These are phyloP conservation scores for Stegodyphus dumicola DNA, from an alignment of 1,140 invertebrate species.

Conservation along the genomic window DNA sequence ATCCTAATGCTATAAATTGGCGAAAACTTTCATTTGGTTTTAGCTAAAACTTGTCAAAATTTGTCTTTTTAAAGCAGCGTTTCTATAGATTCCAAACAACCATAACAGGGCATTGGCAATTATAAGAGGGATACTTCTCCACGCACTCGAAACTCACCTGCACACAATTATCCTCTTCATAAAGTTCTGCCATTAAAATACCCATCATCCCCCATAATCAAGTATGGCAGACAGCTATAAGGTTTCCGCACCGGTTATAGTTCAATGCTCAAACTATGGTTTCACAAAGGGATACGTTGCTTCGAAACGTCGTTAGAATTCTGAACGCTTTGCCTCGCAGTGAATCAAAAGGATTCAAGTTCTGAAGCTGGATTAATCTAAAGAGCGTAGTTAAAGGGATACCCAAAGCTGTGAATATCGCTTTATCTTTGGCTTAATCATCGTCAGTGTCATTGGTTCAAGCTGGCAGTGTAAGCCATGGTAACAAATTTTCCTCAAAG, in stretches of 20 bases:
- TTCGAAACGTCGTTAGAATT: constrained; percentile 4
- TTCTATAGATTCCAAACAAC: too few species aligned
- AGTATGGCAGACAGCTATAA: background rate
- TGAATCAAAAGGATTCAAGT: constrained; percentile 35
- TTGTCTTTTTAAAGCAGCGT: too few species aligned
- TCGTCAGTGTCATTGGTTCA: constrained; percentile 21
- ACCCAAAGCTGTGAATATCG: constrained; percentile 12
- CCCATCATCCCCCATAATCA: background rate
- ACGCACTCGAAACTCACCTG: too few species aligned
- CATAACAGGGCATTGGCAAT: too few species aligned
- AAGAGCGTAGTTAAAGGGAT: constrained; percentile 42
- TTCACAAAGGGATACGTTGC: constrained; percentile 6
- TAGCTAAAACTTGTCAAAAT: too few species aligned
- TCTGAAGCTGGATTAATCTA: constrained; percentile 25
- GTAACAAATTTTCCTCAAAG: constrained; percentile 15
- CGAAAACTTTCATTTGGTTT: too few species aligned
- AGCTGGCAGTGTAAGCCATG: constrained; percentile 3
- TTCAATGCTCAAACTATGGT: constrained; percentile 10
- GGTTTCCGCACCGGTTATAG: constrained; percentile 12
- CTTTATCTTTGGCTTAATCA: constrained; percentile 44
- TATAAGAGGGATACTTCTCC: too few species aligned
- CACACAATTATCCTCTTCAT: background rate
- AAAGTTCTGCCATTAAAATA: constrained; percentile 1
- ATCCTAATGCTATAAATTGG: too few species aligned
- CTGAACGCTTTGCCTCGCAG: background rate